Conservation (phyloP, 2,888 invertebrate species). For the Euplagia quadripunctaria region DNA sequence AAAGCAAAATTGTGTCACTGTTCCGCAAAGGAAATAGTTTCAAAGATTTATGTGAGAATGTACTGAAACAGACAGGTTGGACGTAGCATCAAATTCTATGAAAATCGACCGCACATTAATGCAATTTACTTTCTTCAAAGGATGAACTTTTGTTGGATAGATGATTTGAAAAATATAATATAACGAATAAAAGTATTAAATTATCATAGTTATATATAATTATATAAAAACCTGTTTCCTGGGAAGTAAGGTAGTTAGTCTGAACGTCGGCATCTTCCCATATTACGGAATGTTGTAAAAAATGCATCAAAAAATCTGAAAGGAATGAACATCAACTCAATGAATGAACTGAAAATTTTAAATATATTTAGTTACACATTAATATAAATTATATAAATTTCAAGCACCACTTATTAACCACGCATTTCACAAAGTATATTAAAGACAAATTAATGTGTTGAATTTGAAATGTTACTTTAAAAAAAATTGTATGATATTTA, state of each 20-base stretch:
- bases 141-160: no score
- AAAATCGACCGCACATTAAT: not conserved
- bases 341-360: no score
- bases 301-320: constrained; percentile 63
- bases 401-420: not conserved
- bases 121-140: no score
- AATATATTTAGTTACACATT: no score
- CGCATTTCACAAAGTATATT: no score
- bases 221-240: constrained; percentile 61
- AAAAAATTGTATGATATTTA: no score
- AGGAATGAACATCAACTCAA: constrained; percentile 16
- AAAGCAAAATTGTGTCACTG: constrained; percentile 61
- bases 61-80: constrained; percentile 52
- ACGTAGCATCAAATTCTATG: constrained; percentile 25
- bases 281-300: constrained; percentile 57
- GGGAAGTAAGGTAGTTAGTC: constrained; percentile 61
- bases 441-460: no score
- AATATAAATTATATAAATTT: not conserved
- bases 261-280: constrained; percentile 70
- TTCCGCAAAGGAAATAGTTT: constrained; percentile 51
- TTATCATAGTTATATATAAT: constrained; percentile 23
- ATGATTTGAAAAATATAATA: no score
- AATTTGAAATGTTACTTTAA: no score
- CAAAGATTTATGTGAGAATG: constrained; percentile 59
- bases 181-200: not conserved